Evolutionary conservation across 2,797 vertebrate species (phyloP).

Genomic region (Rhincodon typus): DNA sequence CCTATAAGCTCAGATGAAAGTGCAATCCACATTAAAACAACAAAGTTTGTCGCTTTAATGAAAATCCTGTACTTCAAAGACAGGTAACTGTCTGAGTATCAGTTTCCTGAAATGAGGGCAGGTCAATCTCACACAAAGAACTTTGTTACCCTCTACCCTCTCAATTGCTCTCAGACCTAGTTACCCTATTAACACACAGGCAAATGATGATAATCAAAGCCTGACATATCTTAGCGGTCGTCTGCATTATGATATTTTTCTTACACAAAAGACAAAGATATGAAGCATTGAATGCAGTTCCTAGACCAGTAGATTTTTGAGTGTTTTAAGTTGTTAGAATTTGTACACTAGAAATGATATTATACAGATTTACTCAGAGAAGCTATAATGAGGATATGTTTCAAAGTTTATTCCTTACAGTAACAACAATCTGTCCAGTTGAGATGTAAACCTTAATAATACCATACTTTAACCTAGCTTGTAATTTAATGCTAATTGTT

Average conservation of each 20-base stretch:
- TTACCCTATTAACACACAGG: background rate
- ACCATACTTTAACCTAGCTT: background rate
- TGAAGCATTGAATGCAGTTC: background rate
- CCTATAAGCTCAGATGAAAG: background rate
- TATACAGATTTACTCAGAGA: background rate
- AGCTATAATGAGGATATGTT: background rate
- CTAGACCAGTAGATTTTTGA: background rate
- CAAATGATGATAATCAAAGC: background rate
- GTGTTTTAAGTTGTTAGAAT: background rate
- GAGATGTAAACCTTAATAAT: background rate
- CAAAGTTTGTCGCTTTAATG: constrained; percentile 31
- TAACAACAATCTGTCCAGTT: background rate
- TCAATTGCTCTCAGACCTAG: background rate
- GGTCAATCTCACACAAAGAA: background rate
- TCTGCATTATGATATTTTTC: background rate
- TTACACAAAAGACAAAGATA: background rate
- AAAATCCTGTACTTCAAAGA: constrained; percentile 28
- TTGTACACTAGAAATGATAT: background rate
- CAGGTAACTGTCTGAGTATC: background rate
- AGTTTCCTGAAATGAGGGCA: background rate
- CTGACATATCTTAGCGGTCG: background rate
- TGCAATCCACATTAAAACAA: background rate
- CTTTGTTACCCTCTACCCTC: constrained; percentile 15
- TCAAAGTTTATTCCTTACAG: background rate
- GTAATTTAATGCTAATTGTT: background rate